phyloP scores from a whole-genome alignment of 1,140 invertebrate genomes.

The Caenorhabditis inopinata region DNA sequence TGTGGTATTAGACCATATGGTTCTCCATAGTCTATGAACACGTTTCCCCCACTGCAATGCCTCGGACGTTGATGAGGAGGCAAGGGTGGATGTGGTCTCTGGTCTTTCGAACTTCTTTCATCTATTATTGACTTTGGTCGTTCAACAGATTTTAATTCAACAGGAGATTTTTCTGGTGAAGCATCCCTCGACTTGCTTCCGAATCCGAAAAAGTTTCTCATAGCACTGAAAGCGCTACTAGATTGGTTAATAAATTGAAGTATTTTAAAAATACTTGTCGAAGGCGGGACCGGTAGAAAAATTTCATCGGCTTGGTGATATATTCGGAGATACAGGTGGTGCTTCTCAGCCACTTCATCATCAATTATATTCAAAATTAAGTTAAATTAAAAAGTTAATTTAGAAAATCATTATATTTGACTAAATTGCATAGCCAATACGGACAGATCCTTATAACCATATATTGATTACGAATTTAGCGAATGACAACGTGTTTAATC shows the following conservation, averaged over 20 bases:
- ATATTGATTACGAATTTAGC: too few relatives aligned
- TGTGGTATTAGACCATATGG: neutral
- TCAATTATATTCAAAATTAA: too few relatives aligned
- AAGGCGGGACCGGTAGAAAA: too few relatives aligned
- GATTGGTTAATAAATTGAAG: neutral
- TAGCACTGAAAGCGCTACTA: constrained; percentile 14
- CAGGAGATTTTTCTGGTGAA: neutral
- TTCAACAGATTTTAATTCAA: neutral
- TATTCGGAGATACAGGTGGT: too few relatives aligned
- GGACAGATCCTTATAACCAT: too few relatives aligned
- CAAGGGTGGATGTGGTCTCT: neutral
- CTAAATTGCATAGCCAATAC: too few relatives aligned
- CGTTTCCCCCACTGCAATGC: neutral
- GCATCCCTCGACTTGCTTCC: neutral
- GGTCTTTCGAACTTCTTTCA: neutral
- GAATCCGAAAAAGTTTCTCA: constrained; percentile 39
- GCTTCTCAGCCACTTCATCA: too few relatives aligned
- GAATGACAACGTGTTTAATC: too few relatives aligned
- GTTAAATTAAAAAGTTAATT: too few relatives aligned
- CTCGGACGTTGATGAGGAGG: neutral
- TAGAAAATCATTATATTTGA: too few relatives aligned
- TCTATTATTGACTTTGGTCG: neutral
- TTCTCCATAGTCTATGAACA: neutral
- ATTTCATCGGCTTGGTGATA: too few relatives aligned
- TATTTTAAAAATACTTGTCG: too few relatives aligned